A percentile compares a stretch with the other conserved stretches of the same genome.
Conservation (phyloP, 2,113 vertebrate species). For the Plotosus lineatus region DNA sequence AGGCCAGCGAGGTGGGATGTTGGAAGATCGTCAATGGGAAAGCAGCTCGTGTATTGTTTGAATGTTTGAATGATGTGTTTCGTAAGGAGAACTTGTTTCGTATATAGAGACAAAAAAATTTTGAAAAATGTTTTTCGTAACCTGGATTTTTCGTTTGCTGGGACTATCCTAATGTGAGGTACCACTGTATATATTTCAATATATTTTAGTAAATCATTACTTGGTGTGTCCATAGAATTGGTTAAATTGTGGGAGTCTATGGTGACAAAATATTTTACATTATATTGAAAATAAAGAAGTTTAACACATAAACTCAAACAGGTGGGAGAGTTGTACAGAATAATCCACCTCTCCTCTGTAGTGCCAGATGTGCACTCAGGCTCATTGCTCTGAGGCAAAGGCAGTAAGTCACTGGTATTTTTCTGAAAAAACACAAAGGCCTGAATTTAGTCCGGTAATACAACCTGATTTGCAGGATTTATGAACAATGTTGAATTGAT, state of each 20-base stretch:
- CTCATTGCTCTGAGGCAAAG: not conserved
- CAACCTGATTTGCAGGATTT: slow-evolving; percentile 23
- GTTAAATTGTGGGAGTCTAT: not conserved
- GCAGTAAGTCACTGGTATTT: slow-evolving; percentile 28
- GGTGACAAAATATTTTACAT: not conserved
- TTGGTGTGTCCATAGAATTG: not conserved
- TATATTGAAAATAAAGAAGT: not conserved
- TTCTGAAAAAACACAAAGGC: slow-evolving; percentile 32
- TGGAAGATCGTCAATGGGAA: no score
- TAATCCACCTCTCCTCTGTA: slow-evolving; percentile 23
- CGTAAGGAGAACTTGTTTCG: no score
- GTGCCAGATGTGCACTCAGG: slow-evolving; percentile 52
- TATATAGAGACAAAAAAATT: no score
- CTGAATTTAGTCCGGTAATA: slow-evolving; percentile 9
- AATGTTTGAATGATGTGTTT: no score
- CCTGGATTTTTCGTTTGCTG: no score
- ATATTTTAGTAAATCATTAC: not conserved
- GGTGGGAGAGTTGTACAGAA: slow-evolving; percentile 18
- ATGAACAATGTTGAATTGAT: slow-evolving; percentile 26
- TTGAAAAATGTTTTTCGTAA: no score
- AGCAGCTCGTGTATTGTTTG: no score
- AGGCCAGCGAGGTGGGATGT: no score
- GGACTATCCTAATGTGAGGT: no score
- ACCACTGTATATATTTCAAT: not conserved
- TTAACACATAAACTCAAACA: slow-evolving; percentile 19